Evolutionary conservation across 2,797 vertebrate species (phyloP).

Genomic region (Chelon auratus): DNA sequence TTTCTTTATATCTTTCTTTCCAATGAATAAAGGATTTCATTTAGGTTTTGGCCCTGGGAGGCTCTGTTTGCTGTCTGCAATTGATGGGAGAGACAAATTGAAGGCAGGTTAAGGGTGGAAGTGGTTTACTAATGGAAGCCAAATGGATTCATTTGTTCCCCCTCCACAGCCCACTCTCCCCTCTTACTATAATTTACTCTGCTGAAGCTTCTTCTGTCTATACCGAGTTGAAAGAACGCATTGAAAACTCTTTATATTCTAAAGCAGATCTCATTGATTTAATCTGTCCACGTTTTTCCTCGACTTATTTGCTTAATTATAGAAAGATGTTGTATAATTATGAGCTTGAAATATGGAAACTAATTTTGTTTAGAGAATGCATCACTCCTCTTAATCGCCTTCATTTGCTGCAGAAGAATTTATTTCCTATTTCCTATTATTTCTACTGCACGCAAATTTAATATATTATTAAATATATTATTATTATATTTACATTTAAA

Average conservation of each 20-base stretch:
- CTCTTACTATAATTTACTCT: conserved; percentile 51
- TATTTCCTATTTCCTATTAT: neutral
- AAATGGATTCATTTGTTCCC: conserved; percentile 61
- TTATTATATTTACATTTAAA: too few species aligned
- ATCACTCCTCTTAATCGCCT: conserved; percentile 1
- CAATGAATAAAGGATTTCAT: conserved; percentile 26
- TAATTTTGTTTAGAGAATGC: neutral
- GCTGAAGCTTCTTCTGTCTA: conserved; percentile 33
- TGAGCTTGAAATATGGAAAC: conserved; percentile 5
- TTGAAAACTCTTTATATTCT: conserved; percentile 30
- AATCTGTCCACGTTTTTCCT: neutral
- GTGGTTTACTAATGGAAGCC: conserved; percentile 63
- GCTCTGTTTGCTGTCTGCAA: conserved; percentile 42
- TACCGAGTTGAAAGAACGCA: conserved; percentile 24
- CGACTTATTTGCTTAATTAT: conserved; percentile 11
- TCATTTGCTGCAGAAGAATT: conserved; percentile 1
- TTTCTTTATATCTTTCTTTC: neutral
- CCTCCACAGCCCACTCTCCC: conserved; percentile 29
- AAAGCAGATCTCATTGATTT: neutral
- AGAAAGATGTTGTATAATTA: neutral
- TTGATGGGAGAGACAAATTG: conserved; percentile 35
- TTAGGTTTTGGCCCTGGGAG: conserved; percentile 30
- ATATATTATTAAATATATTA: too few species aligned
- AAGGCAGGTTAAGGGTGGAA: conserved; percentile 53
- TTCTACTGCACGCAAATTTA: too few species aligned